phyloP scores from a whole-genome alignment of 2,888 invertebrate genomes.

The Andrena marginata region DNA sequence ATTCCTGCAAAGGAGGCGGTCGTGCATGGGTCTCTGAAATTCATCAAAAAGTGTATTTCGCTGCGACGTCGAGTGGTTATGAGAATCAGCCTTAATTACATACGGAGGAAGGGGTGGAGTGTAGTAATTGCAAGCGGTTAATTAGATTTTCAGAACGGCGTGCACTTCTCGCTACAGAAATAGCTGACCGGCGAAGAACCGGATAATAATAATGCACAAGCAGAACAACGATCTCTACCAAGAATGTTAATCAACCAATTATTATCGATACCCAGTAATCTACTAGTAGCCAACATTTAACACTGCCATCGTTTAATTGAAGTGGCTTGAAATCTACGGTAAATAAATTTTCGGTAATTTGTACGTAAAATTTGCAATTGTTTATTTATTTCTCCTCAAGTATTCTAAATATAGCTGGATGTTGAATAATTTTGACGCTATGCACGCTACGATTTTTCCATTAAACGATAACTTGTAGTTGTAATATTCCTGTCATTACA shows the following conservation, averaged over 20 bases:
- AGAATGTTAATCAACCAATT: slow-evolving; percentile 13
- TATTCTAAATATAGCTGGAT: too few relatives aligned
- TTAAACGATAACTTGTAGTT: not conserved
- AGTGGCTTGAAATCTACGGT: too few relatives aligned
- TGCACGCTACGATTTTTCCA: not conserved
- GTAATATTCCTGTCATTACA: not conserved
- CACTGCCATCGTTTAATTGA: too few relatives aligned
- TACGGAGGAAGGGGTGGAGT: slow-evolving; percentile 14
- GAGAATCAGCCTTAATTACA: slow-evolving; percentile 65
- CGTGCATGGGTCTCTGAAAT: slow-evolving; percentile 28
- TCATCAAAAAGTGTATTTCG: slow-evolving; percentile 50
- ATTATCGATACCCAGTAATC: not conserved
- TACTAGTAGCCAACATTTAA: not conserved
- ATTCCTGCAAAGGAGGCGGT: slow-evolving; percentile 41
- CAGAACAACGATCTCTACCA: slow-evolving; percentile 15
- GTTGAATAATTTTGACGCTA: too few relatives aligned
- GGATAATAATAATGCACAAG: slow-evolving; percentile 42
- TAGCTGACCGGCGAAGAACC: slow-evolving; percentile 53
- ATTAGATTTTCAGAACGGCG: slow-evolving; percentile 64
- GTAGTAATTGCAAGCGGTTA: slow-evolving; percentile 64
- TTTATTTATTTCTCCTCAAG: too few relatives aligned
- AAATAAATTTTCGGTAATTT: too few relatives aligned
- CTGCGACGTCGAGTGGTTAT: slow-evolving; percentile 41
- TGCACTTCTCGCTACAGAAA: slow-evolving; percentile 47
- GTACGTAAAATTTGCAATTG: too few relatives aligned